Base-by-base conservation (phyloP, 2,113 vertebrate species). In the Gasterosteus nipponicus region DNA sequence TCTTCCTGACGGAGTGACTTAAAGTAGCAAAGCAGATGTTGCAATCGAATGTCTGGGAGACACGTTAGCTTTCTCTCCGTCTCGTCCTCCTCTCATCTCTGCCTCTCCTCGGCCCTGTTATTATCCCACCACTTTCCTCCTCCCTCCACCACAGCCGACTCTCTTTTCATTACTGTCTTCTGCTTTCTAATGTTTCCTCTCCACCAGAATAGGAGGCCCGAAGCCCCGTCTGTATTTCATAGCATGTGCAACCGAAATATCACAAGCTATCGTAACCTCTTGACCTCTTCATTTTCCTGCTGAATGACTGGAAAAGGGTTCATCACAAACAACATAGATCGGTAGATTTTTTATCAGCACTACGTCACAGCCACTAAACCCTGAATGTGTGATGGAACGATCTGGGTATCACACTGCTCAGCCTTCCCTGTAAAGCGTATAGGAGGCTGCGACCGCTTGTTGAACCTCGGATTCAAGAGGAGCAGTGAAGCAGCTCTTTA, bases 1-100 rank as follows among this genome's bases (percentile, higher is more conserved):
- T 51, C 68, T 78, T 33, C 61, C 69, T 64, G 81, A 81, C 82
- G 83, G 77, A 82, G 72, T 67, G 1, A 1, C 70, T 71, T 39
- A 35, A 62, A 87, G 71, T 78, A 65, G 71, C 42, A 85, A 80
- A 84, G 59, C 89, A 90, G 86, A 90, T 89, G 89, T 71, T 80
- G 44, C 54, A 42, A 39, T 58, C 58, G 65, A 15, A 61, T 35
- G 73, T 83, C 86, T 90, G 85, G 44, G 49, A 79, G 74, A 75
- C 70, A 78, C 83, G 82, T 89, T 74, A 82, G 49, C 71, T 66
- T 59, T 71, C 41, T 59, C 69, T 64, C 58, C 54, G 68, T 65
- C 70, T 38, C 35, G 35, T 81, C 41, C 56, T 57, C 18, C 64
- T 59, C 47, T 60, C 63, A 65, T 51, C 49, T 75, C 54, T 58